Conservation (phyloP, 2,888 invertebrate species). For the Myopa tessellatipennis region DNA sequence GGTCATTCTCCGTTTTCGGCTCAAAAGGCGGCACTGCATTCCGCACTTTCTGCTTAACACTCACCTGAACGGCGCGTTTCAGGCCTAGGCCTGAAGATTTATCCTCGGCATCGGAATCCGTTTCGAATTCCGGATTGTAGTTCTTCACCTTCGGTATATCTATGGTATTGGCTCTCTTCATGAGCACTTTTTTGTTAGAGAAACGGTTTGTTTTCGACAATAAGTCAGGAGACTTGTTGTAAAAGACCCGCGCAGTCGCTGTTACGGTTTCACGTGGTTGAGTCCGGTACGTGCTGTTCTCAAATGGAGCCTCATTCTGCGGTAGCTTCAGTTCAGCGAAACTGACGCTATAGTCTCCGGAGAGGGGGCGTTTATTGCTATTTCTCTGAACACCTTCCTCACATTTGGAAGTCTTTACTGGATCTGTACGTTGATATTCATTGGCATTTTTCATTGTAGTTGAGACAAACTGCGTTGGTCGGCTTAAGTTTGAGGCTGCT, state of each 20-base stretch:
- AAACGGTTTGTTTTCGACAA: conserved; percentile 53
- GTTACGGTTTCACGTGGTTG: background rate
- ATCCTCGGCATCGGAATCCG: conserved; percentile 66
- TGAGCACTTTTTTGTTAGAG: conserved; percentile 76
- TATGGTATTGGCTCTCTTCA: conserved; percentile 90
- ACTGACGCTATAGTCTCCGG: conserved; percentile 60
- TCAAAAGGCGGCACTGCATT: conserved; percentile 76
- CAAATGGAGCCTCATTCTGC: conserved; percentile 10
- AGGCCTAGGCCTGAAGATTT: conserved; percentile 68
- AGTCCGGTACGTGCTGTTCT: background rate
- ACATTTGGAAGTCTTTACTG: background rate
- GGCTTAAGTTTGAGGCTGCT: conserved; percentile 53
- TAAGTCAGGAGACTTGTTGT: conserved; percentile 60
- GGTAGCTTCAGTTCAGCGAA: conserved; percentile 47
- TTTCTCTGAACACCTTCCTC: background rate
- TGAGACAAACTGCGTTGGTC: conserved; percentile 66
- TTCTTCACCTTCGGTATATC: conserved; percentile 81
- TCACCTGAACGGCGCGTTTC: conserved; percentile 73
- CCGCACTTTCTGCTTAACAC: conserved; percentile 67
- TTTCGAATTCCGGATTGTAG: conserved; percentile 70
- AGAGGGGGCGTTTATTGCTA: conserved; percentile 55
- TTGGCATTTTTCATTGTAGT: conserved; percentile 49
- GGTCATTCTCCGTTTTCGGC: conserved; percentile 87
- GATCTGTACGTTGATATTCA: conserved; percentile 27
- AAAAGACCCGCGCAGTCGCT: conserved; percentile 50